Evolutionary conservation across 2,113 vertebrate species (phyloP), one percentile per base, ranked within the genome.

Genomic region (Picathartes gymnocephalus): DNA sequence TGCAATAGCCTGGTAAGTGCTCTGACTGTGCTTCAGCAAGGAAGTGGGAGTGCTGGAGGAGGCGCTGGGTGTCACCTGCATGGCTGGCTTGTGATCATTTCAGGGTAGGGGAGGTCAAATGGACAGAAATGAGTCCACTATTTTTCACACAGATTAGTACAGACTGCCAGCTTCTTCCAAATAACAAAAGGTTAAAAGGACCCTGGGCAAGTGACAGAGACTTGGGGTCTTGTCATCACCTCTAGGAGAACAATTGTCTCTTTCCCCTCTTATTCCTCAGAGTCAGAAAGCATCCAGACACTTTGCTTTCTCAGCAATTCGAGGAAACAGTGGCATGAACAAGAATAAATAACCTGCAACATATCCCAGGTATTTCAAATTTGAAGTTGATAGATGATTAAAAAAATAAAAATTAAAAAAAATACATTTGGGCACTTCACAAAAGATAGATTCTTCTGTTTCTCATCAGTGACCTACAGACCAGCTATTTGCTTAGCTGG

Each of bases 181-280:
- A 80, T 28, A 90, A 82, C 40, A 92, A 54, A 77, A 88, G 65
- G 60, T 92, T 88, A 91, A 68, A 96, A 93, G 61, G 48, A 96
- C 21, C 37, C 60, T 39, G 44, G 42, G 61, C 60, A 86, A 86
- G 53, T 7, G 23, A 88, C 62, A 91, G 35, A 86, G 64, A 50
- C 54, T 71, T 83, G 35, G 35, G n/a, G 40, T 70, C 93, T 77
- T 94, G 54, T 77, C 88, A 86, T 73, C 90, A 86, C 24, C 51
- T 56, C 25, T 50, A 71, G 53, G 51, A 95, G 79, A 88, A 56
- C 45, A 86, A 95, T 37, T 77, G 48, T 47, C 7, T 58, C 39
- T n/a, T 83, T 51, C 17, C 66, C 19, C 47, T 79, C 66, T 72
- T 92, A 15, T 48, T 77, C 40, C 53, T 90, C 47, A 74, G 68